Evolutionary conservation across 1,140 invertebrate species (phyloP), one percentile per base, ranked within the genome.

Genomic region (Apis florea): DNA sequence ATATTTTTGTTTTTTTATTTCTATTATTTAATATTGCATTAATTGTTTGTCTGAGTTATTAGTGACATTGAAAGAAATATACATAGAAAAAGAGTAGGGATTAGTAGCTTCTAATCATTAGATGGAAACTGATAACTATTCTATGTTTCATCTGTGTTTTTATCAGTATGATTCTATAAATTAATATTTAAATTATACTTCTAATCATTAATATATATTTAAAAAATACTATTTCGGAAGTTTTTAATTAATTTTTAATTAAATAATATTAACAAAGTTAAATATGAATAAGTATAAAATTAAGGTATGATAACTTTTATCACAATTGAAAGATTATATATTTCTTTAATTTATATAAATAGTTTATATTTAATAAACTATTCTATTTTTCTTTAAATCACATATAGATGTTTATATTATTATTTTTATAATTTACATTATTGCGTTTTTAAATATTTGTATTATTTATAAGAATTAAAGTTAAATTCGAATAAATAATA

Each of bases 281-380:
- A 8, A 70, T 67, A 81, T 81, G 79, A 5, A 54, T 31, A 77
- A 70, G 17, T 77, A 76, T 26, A 67, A 82, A 69, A 17, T 82
- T 1, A 82, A 82, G 79, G 79, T 82, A 82, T 26, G 26, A 21
- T 47, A 0, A 67, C 21, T 58, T 9, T 4, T 58, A 19, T 15
- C 13, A 24, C 12, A 68, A 15, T 47, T 49, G 21, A 5, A 15
- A 26, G 15, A 24, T 31, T 26, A 26, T 17, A 26, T 17, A 66
- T 64, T 24, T 31, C 63, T 9, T 12, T 64, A 54, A 47, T 71
- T 53, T 54, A 31, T 63, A 51, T 59, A 58, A 58, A n/a, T n/a
- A 2, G 0, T n/a, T 58, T 54, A 15, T 40, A 40, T 40, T 5
- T 40, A 40, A 5, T 40, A 40, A 40, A 40, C 5, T 40, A 40